Conservation (phyloP, 1,140 invertebrate species). For the Bombus affinis region DNA sequence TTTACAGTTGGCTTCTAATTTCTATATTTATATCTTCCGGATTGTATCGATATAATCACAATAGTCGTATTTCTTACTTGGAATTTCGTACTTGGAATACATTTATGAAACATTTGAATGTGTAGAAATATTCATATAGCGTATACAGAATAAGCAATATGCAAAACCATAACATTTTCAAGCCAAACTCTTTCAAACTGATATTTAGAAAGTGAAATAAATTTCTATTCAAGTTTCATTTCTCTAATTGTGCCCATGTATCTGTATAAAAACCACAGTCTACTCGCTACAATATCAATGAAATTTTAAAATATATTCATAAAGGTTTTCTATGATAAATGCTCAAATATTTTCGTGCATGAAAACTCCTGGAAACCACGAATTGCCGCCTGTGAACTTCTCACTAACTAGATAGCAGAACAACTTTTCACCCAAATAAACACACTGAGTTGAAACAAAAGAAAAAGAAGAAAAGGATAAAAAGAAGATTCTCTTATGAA, state of each 20-base stretch:
- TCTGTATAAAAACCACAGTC: not conserved
- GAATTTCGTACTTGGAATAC: too few species aligned
- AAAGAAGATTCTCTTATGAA: not conserved
- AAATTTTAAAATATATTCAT: too few species aligned
- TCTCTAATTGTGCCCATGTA: not conserved
- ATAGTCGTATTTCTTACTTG: not conserved
- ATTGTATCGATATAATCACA: too few species aligned
- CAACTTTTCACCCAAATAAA: not conserved
- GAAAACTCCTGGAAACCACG: not conserved
- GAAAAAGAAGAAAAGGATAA: not conserved
- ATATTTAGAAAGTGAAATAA: not conserved
- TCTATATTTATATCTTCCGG: not conserved
- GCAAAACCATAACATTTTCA: not conserved
- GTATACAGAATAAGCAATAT: not conserved
- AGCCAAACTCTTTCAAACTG: not conserved
- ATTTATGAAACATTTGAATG: not conserved
- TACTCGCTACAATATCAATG: too few species aligned
- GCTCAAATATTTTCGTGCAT: not conserved
- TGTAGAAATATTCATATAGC: too few species aligned
- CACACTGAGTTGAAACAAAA: not conserved
- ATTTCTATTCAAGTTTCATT: not conserved
- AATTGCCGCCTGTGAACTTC: conserved; percentile 1
- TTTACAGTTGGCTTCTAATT: not conserved
- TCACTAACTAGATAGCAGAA: too few species aligned
- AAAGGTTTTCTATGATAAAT: not conserved